These are phyloP conservation scores for Thunnus thynnus DNA, from an alignment of 2,113 vertebrate species.

Conservation along the genomic window DNA sequence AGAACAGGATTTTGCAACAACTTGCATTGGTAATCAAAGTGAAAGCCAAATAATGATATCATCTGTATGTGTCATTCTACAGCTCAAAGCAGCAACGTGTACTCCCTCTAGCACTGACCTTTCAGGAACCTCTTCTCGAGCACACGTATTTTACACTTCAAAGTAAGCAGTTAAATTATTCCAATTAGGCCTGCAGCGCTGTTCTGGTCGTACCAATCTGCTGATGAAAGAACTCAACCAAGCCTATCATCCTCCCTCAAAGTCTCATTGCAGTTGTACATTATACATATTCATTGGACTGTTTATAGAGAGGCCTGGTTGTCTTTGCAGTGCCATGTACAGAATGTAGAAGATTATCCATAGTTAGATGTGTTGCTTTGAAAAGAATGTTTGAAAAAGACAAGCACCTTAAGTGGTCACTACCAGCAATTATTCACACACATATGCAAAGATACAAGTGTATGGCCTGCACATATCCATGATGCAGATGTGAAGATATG, in stretches of 20 bases:
- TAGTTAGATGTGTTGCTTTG: neutral
- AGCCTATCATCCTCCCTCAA: conserved; percentile 44
- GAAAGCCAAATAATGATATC: conserved; percentile 48
- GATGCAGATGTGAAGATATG: neutral
- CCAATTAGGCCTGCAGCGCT: conserved; percentile 73
- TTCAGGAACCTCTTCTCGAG: conserved; percentile 57
- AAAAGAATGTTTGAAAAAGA: neutral
- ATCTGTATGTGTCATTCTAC: conserved; percentile 36
- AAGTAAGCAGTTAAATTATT: conserved; percentile 79
- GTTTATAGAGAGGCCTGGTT: conserved; percentile 23
- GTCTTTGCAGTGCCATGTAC: conserved; percentile 5
- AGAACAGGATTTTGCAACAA: neutral
- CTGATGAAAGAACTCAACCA: conserved; percentile 75
- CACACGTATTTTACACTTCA: conserved; percentile 76
- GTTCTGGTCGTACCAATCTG: conserved; percentile 62
- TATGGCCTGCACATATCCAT: neutral
- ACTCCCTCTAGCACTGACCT: conserved; percentile 69
- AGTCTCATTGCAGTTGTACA: conserved; percentile 31
- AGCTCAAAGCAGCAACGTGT: conserved; percentile 53
- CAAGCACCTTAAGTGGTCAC: neutral
- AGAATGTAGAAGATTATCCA: neutral
- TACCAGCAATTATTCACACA: neutral
- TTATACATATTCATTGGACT: conserved; percentile 58
- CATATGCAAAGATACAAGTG: neutral
- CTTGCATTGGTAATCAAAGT: conserved; percentile 40